Evolutionary conservation across 2,113 vertebrate genomes (phyloP), one percentile per base, ranked within the genome.

Genomic region (Cichladusa arquata): DNA sequence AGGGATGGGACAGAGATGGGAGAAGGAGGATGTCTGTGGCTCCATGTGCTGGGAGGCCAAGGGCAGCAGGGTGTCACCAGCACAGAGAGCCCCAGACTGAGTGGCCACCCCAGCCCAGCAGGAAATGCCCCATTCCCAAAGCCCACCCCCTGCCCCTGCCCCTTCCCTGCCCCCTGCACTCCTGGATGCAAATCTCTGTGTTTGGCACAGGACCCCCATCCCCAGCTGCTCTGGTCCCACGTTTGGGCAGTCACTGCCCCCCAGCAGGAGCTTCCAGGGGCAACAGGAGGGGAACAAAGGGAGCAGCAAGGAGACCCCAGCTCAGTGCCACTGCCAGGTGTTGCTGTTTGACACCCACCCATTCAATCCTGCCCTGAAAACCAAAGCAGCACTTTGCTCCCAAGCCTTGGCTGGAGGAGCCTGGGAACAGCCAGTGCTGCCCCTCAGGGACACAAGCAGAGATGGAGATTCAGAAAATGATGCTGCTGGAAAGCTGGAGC

Each of bases 21-120:
- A 44, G 14, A 48, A 28, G 65, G 20, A 53, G 24, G 67, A 9
- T 34, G 66, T 23, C 71, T 73, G 33, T 0, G 57, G 26, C 36
- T 33, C 14, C 36, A 9, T 0, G 3, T 3, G 11, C 58, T 22
- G 31, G n/a, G 60, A 42, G 57, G 73, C 86, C 81, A 15, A 22
- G 33, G 67, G 3, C 58, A 64, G 90, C 36, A 65, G 54, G 76
- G 57, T 36, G 33, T 50, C 83, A 31, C 47, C 84, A 24, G 24
- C 18, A 22, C 53, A 62, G 6, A 19, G 23, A 72, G 47, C 22
- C 71, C 71, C 61, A 70, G 31, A 24, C 24, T 8, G 42, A 54
- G 77, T 0, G 0, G 80, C 33, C 26, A 9, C n/a, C 23, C 23
- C 2, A 9, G 38, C 14, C 29, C 53, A 33, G 36, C 10, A 47